Evolutionary conservation across 2,113 vertebrate species (phyloP), one percentile per base, ranked within the genome.

Genomic region (Opisthocomus hoazin): DNA sequence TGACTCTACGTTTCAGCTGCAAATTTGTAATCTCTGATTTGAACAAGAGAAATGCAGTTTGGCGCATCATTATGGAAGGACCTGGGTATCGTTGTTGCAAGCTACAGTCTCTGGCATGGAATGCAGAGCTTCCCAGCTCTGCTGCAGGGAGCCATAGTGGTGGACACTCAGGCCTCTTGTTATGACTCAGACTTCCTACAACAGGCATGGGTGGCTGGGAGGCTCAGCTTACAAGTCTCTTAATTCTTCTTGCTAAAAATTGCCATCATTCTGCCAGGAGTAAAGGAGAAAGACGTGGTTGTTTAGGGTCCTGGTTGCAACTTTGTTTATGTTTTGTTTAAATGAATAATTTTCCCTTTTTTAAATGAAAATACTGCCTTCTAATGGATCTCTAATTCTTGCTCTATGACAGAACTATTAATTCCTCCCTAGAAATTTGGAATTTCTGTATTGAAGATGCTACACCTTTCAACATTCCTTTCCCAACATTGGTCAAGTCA

Each of bases 21-120:
- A 61, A 53, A 48, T 61, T 43, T 78, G 5, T 39, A 65, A 36
- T 61, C 15, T 16, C 27, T 61, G 8, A 27, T 69, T 26, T 53
- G 50, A 80, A 86, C 16, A 39, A n/a, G 27, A 48, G 66, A 65
- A 18, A 34, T 43, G 18, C 1, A 3, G 4, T 51, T 84, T 69
- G 63, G 12, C 45, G 30, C 14, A 18, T 60, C 30, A 4, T 56
- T 39, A 1, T 5, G 16, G 57, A 29, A 81, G 21, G 22, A 48
- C 2, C 3, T 14, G 13, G 14, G 9, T 61, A 20, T 32, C 3
- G 0, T 6, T 21, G 8, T 9, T 86, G 26, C 34, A 37, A 53
- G 26, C 7, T 21, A 4, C 15, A 4, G n/a, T 23, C 36, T 77
- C 50, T 41, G 37, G 4, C 1, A 2, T 20, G 43, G 39, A 39